Evolutionary conservation across 2,797 vertebrate species (phyloP).

Genomic region (Yasuhikotakia modesta): DNA sequence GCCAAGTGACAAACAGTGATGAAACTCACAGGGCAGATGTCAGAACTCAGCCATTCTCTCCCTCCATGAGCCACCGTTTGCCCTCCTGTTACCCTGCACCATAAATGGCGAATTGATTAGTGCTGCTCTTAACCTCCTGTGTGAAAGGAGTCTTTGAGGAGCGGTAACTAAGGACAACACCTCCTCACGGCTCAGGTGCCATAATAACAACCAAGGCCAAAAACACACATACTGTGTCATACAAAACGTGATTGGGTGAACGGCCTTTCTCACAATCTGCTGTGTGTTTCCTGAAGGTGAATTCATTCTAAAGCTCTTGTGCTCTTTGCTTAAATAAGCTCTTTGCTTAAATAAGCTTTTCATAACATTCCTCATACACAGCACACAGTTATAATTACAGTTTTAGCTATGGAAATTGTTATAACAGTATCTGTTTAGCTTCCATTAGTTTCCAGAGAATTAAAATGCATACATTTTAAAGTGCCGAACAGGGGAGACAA

Average conservation of each 20-base stretch:
- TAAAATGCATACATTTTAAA: not conserved
- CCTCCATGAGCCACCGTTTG: constrained; percentile 56
- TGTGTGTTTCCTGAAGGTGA: not conserved
- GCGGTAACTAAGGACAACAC: constrained; percentile 55
- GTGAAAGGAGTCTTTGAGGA: constrained; percentile 61
- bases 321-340: not conserved
- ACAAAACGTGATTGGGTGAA: constrained; percentile 16
- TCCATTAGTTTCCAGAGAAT: not conserved
- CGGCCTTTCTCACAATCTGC: not conserved
- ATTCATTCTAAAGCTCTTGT: constrained; percentile 7
- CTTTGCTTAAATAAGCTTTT: constrained; percentile 30
- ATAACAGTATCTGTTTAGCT: not conserved
- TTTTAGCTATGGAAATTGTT: constrained; percentile 8
- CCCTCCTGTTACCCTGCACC: constrained; percentile 59
- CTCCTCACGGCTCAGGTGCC: constrained; percentile 58
- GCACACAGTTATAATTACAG: not conserved
- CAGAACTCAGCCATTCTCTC: constrained; percentile 62
- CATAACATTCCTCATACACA: not conserved
- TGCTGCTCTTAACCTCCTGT: constrained; percentile 70
- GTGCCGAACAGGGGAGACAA: not conserved
- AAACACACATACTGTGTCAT: constrained; percentile 1
- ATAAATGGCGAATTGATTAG: constrained; percentile 79
- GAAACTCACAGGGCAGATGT: constrained; percentile 76
- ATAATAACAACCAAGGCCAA: constrained; percentile 43
- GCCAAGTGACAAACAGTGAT: constrained; percentile 74